phyloP scores from a whole-genome alignment of 35 echinoderm and acorn worm species.

The Ophiothrix spiculata region DNA sequence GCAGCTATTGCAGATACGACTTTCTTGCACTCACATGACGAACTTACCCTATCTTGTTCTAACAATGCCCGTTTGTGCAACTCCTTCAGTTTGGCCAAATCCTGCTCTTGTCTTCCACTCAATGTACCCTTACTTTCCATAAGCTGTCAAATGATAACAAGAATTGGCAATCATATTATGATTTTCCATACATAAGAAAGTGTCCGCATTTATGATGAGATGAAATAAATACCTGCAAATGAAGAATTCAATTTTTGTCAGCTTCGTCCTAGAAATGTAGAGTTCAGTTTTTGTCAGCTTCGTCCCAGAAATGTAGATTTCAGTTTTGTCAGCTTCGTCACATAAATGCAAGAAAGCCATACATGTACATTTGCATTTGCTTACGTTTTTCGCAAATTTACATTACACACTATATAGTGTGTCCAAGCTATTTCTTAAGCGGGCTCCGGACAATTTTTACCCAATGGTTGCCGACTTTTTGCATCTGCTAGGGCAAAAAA shows the following conservation, averaged over 20 bases:
- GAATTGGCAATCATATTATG: slow-evolving; percentile 4
- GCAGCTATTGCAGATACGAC: too few relatives aligned
- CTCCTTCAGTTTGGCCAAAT: slow-evolving; percentile 82
- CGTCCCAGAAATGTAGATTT: background rate
- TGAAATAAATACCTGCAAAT: background rate
- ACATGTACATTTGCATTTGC: too few relatives aligned
- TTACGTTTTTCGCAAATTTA: too few relatives aligned
- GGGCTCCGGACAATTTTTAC: too few relatives aligned
- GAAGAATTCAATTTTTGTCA: background rate
- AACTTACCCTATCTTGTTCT: slow-evolving; percentile 90
- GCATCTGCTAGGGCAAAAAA: too few relatives aligned
- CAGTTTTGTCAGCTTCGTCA: too few relatives aligned
- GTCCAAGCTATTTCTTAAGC: too few relatives aligned
- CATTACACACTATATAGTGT: too few relatives aligned
- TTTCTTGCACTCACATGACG: too few relatives aligned
- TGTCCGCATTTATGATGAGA: background rate
- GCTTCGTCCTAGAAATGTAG: background rate
- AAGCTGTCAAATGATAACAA: slow-evolving; percentile 14
- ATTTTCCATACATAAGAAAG: background rate
- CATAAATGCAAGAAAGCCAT: too few relatives aligned
- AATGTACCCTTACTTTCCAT: slow-evolving; percentile 40
- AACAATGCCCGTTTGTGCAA: slow-evolving; percentile 59
- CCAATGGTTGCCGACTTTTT: too few relatives aligned
- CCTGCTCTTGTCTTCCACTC: slow-evolving; percentile 65
- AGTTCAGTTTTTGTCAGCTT: background rate